Base-by-base conservation (phyloP, 2,113 vertebrate species). In the Halichoerus grypus region DNA sequence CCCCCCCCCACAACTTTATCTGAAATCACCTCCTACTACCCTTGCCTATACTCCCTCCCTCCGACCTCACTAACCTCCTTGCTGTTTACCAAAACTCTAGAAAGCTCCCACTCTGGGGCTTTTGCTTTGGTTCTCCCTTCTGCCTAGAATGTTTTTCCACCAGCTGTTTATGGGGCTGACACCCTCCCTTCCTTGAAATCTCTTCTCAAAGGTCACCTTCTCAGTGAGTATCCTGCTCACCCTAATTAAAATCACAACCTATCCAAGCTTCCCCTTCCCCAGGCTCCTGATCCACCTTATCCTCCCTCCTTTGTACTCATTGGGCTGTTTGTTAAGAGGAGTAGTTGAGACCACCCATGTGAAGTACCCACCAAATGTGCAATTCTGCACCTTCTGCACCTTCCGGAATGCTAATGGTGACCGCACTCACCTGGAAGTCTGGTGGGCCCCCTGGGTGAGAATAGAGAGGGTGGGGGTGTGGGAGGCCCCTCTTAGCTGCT, bases 361-460 rank as follows among this genome's bases (percentile, higher is more conserved):
- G 39, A 90, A 53, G 16, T 31, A 26, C 61, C 42, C 3, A 4
- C 49, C 85, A 91, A 81, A 81, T 88, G 86, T 76, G 59, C 79
- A 81, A 36, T 91, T 46, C 69, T 88, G 76, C 63, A 61, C 88
- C 49, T 80, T 80, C 22, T 21, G 74, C 84, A 71, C 31, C 65
- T 49, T 76, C 33, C 79, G n/a, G n/a, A n/a, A n/a, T n/a, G n/a
- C n/a, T n/a, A n/a, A n/a, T n/a, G n/a, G n/a, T n/a, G n/a, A n/a
- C n/a, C n/a, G n/a, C n/a, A n/a, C n/a, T n/a, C n/a, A n/a, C n/a
- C n/a, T n/a, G n/a, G n/a, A n/a, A n/a, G 28, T 94, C 87, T 88
- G 95, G 53, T 93, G 69, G 91, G 88, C 1, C 0, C 39, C 67
- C 24, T 77, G 87, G 76, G 42, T 76, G 42, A 13, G 24, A 65